A percentile compares a stretch with the other conserved stretches of the same genome.
phyloP scores from a whole-genome alignment of 1,140 invertebrate genomes.

The Drosophila pseudoobscura region DNA sequence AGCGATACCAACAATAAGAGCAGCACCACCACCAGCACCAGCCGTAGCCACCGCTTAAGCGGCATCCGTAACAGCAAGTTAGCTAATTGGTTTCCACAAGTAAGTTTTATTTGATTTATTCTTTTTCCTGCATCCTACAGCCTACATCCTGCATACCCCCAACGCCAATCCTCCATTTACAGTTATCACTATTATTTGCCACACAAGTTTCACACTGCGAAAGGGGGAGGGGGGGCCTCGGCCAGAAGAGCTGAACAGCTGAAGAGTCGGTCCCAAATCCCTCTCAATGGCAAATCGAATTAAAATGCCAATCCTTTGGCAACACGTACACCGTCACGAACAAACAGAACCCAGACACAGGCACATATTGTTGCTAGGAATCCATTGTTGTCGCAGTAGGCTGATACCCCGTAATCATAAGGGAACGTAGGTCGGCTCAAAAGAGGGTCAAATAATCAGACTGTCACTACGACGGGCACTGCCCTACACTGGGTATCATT shows the following conservation, averaged over 20 bases:
- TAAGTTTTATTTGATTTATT: slow-evolving; percentile 70
- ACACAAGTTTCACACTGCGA: slow-evolving; percentile 40
- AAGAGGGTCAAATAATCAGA: background rate
- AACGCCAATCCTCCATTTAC: background rate
- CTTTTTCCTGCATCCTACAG: slow-evolving; percentile 1
- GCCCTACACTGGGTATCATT: background rate
- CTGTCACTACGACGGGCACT: no score
- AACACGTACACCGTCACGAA: slow-evolving; percentile 26
- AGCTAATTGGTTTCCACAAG: slow-evolving; percentile 72
- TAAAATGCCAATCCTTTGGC: slow-evolving; percentile 67
- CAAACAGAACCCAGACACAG: slow-evolving; percentile 4
- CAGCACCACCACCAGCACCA: slow-evolving; percentile 27
- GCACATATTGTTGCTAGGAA: slow-evolving; percentile 1
- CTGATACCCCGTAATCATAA: background rate
- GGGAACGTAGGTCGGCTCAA: no score
- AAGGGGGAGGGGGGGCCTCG: background rate
- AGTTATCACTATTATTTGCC: slow-evolving; percentile 34
- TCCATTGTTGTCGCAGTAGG: slow-evolving; percentile 26
- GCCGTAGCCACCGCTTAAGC: slow-evolving; percentile 40
- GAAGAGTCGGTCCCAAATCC: slow-evolving; percentile 15
- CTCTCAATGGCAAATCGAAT: slow-evolving; percentile 69
- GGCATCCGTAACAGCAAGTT: slow-evolving; percentile 57
- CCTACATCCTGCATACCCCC: no score
- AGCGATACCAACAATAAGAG: slow-evolving; percentile 15
- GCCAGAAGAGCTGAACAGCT: background rate